Evolutionary conservation across 2,888 invertebrate genomes (phyloP).

Genomic region (Smittia aterrima): DNA sequence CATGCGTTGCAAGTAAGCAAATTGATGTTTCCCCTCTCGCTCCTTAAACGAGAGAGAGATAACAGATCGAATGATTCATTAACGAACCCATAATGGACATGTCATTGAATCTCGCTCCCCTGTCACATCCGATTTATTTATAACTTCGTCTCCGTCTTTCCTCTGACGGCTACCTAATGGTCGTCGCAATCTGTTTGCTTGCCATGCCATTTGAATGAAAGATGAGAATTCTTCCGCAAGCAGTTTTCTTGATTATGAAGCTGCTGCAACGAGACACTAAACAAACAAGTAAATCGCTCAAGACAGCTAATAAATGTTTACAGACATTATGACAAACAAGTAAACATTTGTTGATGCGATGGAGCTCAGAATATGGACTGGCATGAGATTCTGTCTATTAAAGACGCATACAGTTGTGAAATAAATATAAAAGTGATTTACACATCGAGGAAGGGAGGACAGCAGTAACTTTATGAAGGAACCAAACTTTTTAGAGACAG

Average conservation of each 20-base stretch:
- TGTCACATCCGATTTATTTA: neutral
- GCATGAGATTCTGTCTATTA: no score
- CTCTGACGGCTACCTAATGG: conserved; percentile 27
- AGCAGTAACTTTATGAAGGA: no score
- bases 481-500: no score
- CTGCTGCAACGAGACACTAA: neutral
- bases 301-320: conserved; percentile 18
- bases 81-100: conserved; percentile 22
- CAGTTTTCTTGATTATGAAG: conserved; percentile 11
- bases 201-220: neutral
- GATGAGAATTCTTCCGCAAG: neutral
- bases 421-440: no score
- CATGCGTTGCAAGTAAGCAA: neutral
- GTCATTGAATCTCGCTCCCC: conserved; percentile 9
- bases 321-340: neutral
- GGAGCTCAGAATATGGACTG: no score
- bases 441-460: no score
- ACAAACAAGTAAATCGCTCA: neutral
- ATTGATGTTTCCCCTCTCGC: neutral
- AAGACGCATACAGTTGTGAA: no score
- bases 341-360: neutral
- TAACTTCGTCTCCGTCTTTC: neutral
- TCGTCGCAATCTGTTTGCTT: conserved; percentile 22
- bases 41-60: neutral
- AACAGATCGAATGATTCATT: conserved; percentile 7